These are phyloP conservation scores for Batillaria attramentaria DNA, from an alignment of 1,140 invertebrate species.

Conservation along the genomic window DNA sequence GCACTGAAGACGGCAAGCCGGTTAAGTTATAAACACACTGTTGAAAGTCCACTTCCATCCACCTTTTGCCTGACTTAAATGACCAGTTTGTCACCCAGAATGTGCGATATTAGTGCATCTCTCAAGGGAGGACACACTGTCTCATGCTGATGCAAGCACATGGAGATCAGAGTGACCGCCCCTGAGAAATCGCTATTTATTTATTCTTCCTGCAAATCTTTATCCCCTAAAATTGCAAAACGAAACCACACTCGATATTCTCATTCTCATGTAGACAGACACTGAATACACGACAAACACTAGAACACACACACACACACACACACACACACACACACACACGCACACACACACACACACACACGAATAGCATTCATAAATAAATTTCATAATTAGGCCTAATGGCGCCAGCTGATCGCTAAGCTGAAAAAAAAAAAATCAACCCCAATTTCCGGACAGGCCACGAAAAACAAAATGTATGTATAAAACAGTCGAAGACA, in stretches of 20 bases:
- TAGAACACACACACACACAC: constrained; percentile 18
- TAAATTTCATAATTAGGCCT: too few relatives aligned
- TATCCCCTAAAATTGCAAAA: background rate
- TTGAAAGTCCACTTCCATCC: background rate
- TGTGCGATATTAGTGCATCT: constrained; percentile 9
- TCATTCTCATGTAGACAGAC: background rate
- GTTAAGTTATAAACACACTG: too few relatives aligned
- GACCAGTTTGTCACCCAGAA: background rate
- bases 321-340: constrained; percentile 21
- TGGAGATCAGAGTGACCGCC: constrained; percentile 42
- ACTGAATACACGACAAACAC: background rate
- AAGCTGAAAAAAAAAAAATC: too few relatives aligned
- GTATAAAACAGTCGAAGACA: too few relatives aligned
- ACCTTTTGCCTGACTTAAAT: background rate
- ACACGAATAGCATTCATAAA: too few relatives aligned
- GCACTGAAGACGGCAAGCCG: too few relatives aligned
- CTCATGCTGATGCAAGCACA: constrained; percentile 45
- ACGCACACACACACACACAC: constrained; percentile 12
- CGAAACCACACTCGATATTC: background rate
- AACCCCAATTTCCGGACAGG: too few relatives aligned
- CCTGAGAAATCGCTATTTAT: constrained; percentile 38
- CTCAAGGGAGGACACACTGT: constrained; percentile 60
- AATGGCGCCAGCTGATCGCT: too few relatives aligned
- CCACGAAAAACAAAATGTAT: too few relatives aligned
- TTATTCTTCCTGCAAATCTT: background rate